phyloP scores from a whole-genome alignment of 2,888 invertebrate genomes.

The Mythimna pallens region DNA sequence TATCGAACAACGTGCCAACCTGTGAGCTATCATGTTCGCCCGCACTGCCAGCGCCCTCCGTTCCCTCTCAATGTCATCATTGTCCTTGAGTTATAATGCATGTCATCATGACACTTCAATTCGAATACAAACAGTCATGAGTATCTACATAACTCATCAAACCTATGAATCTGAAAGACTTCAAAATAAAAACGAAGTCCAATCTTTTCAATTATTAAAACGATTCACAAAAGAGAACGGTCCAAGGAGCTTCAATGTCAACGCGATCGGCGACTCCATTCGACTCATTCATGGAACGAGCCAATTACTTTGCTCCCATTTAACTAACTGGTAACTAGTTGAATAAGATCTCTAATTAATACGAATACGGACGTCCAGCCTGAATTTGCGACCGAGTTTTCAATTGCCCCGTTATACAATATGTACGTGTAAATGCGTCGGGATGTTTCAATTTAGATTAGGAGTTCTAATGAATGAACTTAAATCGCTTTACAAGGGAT shows the following conservation, averaged over 20 bases:
- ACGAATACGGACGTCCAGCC: constrained; percentile 62
- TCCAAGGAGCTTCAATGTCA: constrained; percentile 55
- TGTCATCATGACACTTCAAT: neutral
- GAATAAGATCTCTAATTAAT: constrained; percentile 69
- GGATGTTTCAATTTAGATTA: constrained; percentile 66
- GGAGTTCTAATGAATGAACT: constrained; percentile 55
- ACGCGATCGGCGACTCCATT: constrained; percentile 47
- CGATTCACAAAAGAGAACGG: constrained; percentile 38
- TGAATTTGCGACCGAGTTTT: constrained; percentile 65
- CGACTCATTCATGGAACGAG: constrained; percentile 55
- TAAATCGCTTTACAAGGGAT: constrained; percentile 39
- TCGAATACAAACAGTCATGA: neutral
- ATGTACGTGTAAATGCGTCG: constrained; percentile 57
- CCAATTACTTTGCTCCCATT: constrained; percentile 65
- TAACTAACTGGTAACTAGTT: constrained; percentile 63
- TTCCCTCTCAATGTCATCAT: too few relatives aligned
- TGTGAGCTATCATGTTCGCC: too few relatives aligned
- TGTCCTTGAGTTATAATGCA: neutral
- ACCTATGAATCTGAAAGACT: constrained; percentile 4
- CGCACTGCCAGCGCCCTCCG: too few relatives aligned
- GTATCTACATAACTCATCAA: neutral
- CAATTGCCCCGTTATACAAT: constrained; percentile 58
- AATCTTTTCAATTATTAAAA: constrained; percentile 46
- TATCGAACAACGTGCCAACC: too few relatives aligned
- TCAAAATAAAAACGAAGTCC: constrained; percentile 11